These are phyloP conservation scores for Thunnus maccoyii DNA, from an alignment of 2,113 vertebrate genomes.

Conservation along the genomic window DNA sequence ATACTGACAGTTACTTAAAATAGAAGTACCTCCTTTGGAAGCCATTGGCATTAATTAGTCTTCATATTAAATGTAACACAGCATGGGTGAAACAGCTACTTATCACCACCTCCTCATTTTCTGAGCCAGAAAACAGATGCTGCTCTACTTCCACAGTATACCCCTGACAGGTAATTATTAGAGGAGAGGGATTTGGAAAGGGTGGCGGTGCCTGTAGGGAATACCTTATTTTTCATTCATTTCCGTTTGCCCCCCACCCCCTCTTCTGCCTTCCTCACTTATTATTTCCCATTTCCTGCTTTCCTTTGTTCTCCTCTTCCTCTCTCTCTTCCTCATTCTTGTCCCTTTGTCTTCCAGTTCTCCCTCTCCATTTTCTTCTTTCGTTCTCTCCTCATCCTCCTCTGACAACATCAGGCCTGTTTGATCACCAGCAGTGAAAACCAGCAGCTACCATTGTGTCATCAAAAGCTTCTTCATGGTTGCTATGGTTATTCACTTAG, in stretches of 20 bases:
- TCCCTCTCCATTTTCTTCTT: background rate
- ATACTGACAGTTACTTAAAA: background rate
- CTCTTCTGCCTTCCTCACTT: background rate
- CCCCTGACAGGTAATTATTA: constrained; percentile 19
- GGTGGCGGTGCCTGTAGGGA: constrained; percentile 10
- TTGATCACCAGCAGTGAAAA: constrained; percentile 56
- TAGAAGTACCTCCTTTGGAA: background rate
- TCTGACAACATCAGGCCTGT: constrained; percentile 9
- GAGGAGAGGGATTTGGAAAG: background rate
- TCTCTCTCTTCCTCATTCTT: background rate
- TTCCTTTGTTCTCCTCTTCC: background rate
- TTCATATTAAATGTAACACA: constrained; percentile 1
- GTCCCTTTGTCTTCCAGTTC: background rate
- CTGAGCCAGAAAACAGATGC: constrained; percentile 19
- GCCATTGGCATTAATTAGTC: background rate
- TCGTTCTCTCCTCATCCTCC: background rate
- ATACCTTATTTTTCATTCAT: background rate
- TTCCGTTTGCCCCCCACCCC: background rate
- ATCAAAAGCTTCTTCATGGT: constrained; percentile 60
- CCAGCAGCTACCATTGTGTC: constrained; percentile 44
- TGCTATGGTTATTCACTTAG: constrained; percentile 68
- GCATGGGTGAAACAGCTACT: constrained; percentile 18
- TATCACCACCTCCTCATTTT: constrained; percentile 9
- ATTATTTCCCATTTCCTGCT: background rate
- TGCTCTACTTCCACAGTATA: background rate